Percentiles rank a stretch among this genome's conserved stretches.
phyloP scores from a whole-genome alignment of 2,888 invertebrate genomes.

The Macrosiphum euphorbiae region DNA sequence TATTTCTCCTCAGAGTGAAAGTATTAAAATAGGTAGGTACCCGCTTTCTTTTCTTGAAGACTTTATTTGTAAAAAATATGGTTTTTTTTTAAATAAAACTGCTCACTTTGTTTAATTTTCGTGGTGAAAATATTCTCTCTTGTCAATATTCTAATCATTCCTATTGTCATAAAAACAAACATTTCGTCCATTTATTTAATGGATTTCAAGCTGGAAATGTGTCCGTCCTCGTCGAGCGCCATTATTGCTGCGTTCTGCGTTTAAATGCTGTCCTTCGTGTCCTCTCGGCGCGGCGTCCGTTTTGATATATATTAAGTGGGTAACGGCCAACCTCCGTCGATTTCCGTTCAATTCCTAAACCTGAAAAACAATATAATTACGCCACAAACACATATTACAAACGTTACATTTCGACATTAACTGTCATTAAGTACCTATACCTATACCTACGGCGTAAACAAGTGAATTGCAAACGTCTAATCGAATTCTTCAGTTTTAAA shows the following conservation, averaged over 20 bases:
- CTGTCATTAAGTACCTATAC: background rate
- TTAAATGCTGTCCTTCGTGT: background rate
- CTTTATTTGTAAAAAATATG: background rate
- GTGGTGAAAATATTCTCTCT: background rate
- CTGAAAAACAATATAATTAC: constrained; percentile 1
- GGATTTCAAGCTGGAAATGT: background rate
- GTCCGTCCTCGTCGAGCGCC: background rate
- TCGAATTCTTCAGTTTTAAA: background rate
- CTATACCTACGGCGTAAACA: background rate
- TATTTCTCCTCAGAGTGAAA: background rate
- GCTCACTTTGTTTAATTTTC: background rate
- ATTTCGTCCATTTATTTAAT: background rate
- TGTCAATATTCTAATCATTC: background rate
- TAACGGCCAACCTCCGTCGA: background rate
- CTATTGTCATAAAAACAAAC: constrained; percentile 11
- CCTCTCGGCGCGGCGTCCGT: background rate
- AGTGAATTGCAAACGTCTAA: background rate
- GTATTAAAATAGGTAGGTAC: background rate
- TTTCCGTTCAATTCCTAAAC: background rate
- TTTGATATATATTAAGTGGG: background rate
- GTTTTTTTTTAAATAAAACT: background rate
- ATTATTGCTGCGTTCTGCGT: background rate
- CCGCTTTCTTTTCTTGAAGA: background rate
- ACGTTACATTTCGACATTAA: background rate
- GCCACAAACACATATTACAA: background rate